phyloP scores from a whole-genome alignment of 2,888 invertebrate species.

The Andrena hattorfiana region DNA sequence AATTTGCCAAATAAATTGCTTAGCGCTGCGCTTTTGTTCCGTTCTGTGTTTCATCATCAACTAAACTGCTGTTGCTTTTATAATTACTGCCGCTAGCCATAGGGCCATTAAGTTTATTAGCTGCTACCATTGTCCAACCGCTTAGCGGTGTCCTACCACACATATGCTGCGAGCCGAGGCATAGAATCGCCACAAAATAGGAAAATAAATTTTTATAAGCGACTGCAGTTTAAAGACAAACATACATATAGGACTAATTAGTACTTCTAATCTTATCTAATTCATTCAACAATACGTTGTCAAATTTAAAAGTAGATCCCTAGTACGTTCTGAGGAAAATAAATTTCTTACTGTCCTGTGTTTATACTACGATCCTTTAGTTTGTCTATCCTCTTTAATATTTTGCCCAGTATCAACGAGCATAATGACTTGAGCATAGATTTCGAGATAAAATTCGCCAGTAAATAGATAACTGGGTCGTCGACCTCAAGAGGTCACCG shows the following conservation, averaged over 20 bases:
- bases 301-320: too few species aligned
- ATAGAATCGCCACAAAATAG: not conserved
- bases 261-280: not conserved
- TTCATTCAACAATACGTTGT: not conserved
- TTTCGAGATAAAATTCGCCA: conserved; percentile 55
- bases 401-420: not conserved
- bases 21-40: not conserved
- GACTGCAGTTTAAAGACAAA: not conserved
- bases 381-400: not conserved
- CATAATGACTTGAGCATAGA: conserved; percentile 26
- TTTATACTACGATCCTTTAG: not conserved
- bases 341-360: not conserved
- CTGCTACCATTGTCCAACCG: conserved; percentile 13
- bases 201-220: not conserved
- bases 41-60: not conserved
- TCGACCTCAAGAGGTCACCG: conserved; percentile 52
- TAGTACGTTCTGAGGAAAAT: not conserved
- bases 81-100: conserved; percentile 31
- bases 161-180: not conserved
- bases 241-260: not conserved
- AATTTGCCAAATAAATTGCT: conserved; percentile 28
- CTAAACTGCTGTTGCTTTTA: conserved; percentile 31
- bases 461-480: conserved; percentile 68
- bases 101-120: conserved; percentile 31
- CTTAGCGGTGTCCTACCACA: not conserved